A percentile compares a stretch with the other conserved stretches of the same genome.
Evolutionary conservation across 2,888 invertebrate species (phyloP).

Genomic region (Acanthosoma haemorrhoidale): DNA sequence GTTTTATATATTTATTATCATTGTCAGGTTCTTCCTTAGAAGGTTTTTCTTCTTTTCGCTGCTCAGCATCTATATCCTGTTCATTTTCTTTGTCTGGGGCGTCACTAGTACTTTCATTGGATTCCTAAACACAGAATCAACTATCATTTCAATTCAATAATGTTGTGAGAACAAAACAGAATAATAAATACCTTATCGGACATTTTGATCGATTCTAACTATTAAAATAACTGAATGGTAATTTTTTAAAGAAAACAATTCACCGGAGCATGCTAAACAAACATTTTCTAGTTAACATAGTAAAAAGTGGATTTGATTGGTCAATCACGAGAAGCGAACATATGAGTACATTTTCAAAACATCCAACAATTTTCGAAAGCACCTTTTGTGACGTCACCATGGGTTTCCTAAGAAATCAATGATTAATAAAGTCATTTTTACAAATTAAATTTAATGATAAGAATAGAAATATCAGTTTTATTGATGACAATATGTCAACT

Average conservation of each 20-base stretch:
- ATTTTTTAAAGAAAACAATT: neutral
- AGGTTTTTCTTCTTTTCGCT: neutral
- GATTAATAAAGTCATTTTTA: neutral
- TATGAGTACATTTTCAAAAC: neutral
- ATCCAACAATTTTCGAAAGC: constrained; percentile 6
- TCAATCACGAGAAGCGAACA: constrained; percentile 1
- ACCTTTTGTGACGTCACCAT: constrained; percentile 11
- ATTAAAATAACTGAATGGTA: neutral
- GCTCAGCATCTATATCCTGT: neutral
- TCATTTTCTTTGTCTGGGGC: neutral
- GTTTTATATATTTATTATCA: constrained; percentile 59
- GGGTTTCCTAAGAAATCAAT: neutral
- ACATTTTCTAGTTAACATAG: neutral
- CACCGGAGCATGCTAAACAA: neutral
- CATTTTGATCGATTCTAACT: constrained; percentile 2
- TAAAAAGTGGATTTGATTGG: neutral
- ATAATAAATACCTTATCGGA: neutral
- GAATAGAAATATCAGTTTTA: too few relatives aligned
- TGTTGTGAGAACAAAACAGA: neutral
- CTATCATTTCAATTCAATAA: neutral
- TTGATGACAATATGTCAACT: neutral
- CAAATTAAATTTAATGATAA: too few relatives aligned
- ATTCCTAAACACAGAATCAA: neutral
- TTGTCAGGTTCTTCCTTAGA: constrained; percentile 12
- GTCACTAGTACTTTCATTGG: neutral